These are phyloP conservation scores for Panurus biarmicus DNA, from an alignment of 2,113 vertebrate species.

Conservation along the genomic window DNA sequence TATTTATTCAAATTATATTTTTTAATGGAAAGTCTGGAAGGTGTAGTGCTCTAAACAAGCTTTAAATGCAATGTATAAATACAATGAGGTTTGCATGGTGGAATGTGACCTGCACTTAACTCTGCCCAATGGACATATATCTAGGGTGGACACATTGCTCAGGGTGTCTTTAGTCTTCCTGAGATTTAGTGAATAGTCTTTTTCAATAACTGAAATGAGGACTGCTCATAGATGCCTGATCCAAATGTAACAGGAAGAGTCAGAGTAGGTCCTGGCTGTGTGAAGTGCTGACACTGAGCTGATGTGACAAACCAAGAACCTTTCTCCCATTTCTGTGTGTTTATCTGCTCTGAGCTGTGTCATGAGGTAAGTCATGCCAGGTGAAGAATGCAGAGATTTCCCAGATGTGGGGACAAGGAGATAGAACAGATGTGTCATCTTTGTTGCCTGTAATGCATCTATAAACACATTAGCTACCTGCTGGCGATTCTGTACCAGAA, in stretches of 20 bases:
- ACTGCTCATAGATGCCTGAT: background rate
- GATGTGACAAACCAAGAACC: constrained; percentile 3
- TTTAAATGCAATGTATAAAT: background rate
- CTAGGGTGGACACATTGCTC: background rate
- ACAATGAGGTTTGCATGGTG: background rate
- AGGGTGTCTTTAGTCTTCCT: background rate
- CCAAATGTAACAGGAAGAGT: background rate
- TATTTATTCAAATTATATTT: background rate
- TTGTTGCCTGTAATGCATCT: background rate
- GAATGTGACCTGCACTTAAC: background rate
- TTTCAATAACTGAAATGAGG: background rate
- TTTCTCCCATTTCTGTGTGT: background rate
- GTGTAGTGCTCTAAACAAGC: background rate
- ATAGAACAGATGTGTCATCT: background rate
- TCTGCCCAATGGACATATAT: rapidly evolving
- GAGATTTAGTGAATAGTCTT: background rate
- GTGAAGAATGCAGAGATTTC: constrained; percentile 24
- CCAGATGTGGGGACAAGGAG: background rate
- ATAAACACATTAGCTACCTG: background rate
- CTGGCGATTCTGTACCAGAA: background rate
- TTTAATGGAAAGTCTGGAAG: background rate
- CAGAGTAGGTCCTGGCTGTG: background rate
- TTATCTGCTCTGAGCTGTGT: background rate
- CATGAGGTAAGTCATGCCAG: background rate
- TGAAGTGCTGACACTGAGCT: background rate